These are phyloP conservation scores for Toxonevra muliebris DNA, from an alignment of 2,888 invertebrate genomes.

Conservation along the genomic window DNA sequence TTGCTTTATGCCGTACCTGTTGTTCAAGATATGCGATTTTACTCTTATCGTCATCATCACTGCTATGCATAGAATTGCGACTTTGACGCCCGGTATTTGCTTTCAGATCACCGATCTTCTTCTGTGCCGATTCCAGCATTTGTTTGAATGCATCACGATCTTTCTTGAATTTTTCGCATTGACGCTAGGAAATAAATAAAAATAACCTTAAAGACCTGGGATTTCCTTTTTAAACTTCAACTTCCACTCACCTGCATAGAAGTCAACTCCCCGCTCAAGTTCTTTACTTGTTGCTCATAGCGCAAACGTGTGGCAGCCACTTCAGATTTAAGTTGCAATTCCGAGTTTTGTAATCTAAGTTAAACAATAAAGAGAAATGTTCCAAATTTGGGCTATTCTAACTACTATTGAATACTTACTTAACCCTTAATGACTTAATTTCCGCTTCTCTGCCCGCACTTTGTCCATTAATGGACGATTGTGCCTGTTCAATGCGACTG, in stretches of 20 bases:
- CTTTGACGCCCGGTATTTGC: conserved; percentile 68
- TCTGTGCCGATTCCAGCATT: conserved; percentile 88
- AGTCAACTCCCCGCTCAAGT: conserved; percentile 83
- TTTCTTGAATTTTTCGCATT: conserved; percentile 76
- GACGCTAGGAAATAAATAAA: conserved; percentile 50
- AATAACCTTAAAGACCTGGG: background rate
- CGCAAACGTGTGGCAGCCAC: conserved; percentile 82
- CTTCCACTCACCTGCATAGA: conserved; percentile 73
- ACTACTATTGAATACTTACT: conserved; percentile 58
- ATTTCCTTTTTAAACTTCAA: background rate
- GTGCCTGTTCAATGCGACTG: conserved; percentile 83
- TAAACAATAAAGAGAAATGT: background rate
- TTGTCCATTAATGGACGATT: conserved; percentile 80
- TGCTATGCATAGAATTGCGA: conserved; percentile 74
- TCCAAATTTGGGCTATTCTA: background rate
- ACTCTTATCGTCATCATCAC: conserved; percentile 79
- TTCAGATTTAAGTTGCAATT: conserved; percentile 80
- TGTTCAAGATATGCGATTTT: conserved; percentile 81
- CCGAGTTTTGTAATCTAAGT: conserved; percentile 70
- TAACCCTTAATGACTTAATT: conserved; percentile 74
- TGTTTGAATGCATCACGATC: conserved; percentile 91
- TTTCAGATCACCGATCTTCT: conserved; percentile 81
- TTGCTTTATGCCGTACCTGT: conserved; percentile 66
- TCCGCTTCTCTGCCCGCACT: conserved; percentile 80
- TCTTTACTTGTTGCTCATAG: conserved; percentile 84